phyloP scores from a whole-genome alignment of 1,140 invertebrate genomes.

The Homalodisca vitripennis region DNA sequence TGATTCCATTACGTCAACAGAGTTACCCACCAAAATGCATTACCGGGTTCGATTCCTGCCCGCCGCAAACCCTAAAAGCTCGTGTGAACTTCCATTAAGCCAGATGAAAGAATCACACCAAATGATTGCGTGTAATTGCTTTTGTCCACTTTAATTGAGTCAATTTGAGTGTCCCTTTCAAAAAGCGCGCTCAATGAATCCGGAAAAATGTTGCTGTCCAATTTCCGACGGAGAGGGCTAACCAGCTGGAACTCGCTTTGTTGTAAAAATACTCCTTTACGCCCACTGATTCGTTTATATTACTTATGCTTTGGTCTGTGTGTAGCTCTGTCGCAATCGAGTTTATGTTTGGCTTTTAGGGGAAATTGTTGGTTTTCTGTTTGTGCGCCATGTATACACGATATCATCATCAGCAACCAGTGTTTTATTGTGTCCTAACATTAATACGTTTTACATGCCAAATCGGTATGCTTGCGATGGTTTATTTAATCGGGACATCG shows the following conservation, averaged over 20 bases:
- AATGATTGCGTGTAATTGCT: conserved; percentile 15
- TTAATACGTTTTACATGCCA: too few relatives aligned
- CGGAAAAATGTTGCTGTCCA: conserved; percentile 23
- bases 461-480: too few relatives aligned
- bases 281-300: conserved; percentile 14
- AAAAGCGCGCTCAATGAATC: conserved; percentile 21
- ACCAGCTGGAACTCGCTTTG: conserved; percentile 18
- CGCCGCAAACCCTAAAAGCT: conserved; percentile 18
- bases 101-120: not conserved
- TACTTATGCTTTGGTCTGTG: conserved; percentile 6
- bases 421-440: too few relatives aligned
- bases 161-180: conserved; percentile 24
- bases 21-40: conserved; percentile 19
- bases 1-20: not conserved
- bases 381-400: too few relatives aligned
- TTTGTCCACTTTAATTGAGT: conserved; percentile 27
- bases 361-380: too few relatives aligned
- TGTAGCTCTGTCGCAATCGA: not conserved
- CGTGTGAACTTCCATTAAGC: conserved; percentile 25
- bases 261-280: conserved; percentile 13
- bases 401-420: too few relatives aligned
- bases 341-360: too few relatives aligned
- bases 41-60: not conserved
- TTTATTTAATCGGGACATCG: too few relatives aligned
- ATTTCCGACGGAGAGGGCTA: conserved; percentile 15